Evolutionary conservation across 2,888 invertebrate species (phyloP), one percentile per base, ranked within the genome.

Genomic region (Chrysolina haemoptera): DNA sequence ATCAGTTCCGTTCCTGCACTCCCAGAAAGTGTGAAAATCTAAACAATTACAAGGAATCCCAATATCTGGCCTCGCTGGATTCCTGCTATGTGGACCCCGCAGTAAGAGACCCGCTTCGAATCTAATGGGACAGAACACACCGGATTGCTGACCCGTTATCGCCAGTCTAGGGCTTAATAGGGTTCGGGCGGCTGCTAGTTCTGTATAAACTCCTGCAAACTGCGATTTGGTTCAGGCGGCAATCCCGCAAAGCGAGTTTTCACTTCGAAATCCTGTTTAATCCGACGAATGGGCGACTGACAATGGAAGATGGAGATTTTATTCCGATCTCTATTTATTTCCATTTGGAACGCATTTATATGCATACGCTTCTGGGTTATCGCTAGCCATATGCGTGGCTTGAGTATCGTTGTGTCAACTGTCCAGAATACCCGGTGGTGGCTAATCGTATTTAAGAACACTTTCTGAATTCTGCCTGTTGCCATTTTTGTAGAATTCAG

Each of bases 61-160:
- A 43, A 68, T 68, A 62, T 71, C 40, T 27, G 50, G 50, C 62
- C 43, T 62, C 48, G 65, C 48, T 22, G 69, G 55, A 53, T n/a
- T 18, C 43, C 40, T 50, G 46, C 62, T 64, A 72, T 50, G 68
- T 71, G 68, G 72, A 73, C 75, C 43, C 43, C 75, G 70, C 76
- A 78, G 79, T 83, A 83, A 83, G 82, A 83, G 83, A 83, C 82
- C 84, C 83, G 80, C 81, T 81, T 77, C 78, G 79, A 81, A 81
- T 83, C 83, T 85, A 85, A 85, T 85, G 84, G 85, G 81, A 81
- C 82, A 84, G 84, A 85, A 84, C 84, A 83, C 81, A 80, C 83
- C 80, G 85, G 84, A 85, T 85, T 85, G 85, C 84, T 85, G 85
- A 85, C 85, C 85, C 85, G 85, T 85, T 85, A 85, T 85, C 85